A percentile compares a stretch with the other conserved stretches of the same genome.
These are phyloP conservation scores for Cataglyphis livida DNA, from an alignment of 2,888 invertebrate species.

Conservation along the genomic window DNA sequence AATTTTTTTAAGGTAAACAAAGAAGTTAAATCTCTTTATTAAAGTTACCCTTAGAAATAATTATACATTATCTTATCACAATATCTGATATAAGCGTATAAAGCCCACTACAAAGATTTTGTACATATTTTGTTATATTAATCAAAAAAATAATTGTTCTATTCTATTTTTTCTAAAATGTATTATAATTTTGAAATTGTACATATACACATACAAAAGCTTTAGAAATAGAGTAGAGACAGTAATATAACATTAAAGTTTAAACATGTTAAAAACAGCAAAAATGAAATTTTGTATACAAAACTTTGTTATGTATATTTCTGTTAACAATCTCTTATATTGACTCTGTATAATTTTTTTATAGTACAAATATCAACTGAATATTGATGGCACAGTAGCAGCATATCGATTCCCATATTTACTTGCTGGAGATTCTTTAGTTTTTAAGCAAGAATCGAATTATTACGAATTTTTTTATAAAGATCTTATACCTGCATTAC, in stretches of 20 bases:
- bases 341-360: slow-evolving; percentile 79
- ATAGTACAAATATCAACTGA: slow-evolving; percentile 98
- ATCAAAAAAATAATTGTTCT: background rate
- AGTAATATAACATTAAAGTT: background rate
- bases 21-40: background rate
- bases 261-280: background rate
- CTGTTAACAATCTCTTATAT: slow-evolving; percentile 30
- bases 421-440: slow-evolving; percentile 94
- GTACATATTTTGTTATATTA: background rate
- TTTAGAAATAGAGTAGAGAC: background rate
- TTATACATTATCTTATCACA: background rate
- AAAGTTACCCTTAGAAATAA: background rate
- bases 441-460: slow-evolving; percentile 97
- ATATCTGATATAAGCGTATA: background rate
- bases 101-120: background rate
- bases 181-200: slow-evolving; percentile 8
- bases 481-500: slow-evolving; percentile 90
- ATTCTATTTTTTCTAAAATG: background rate
- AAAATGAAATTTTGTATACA: background rate
- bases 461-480: slow-evolving; percentile 98
- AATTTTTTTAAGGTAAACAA: slow-evolving; percentile 95
- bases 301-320: background rate
- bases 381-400: slow-evolving; percentile 98
- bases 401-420: slow-evolving; percentile 97
- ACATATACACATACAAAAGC: background rate